These are phyloP conservation scores for Thaumatotibia leucotreta DNA, from an alignment of 1,140 invertebrate species.

Conservation along the genomic window DNA sequence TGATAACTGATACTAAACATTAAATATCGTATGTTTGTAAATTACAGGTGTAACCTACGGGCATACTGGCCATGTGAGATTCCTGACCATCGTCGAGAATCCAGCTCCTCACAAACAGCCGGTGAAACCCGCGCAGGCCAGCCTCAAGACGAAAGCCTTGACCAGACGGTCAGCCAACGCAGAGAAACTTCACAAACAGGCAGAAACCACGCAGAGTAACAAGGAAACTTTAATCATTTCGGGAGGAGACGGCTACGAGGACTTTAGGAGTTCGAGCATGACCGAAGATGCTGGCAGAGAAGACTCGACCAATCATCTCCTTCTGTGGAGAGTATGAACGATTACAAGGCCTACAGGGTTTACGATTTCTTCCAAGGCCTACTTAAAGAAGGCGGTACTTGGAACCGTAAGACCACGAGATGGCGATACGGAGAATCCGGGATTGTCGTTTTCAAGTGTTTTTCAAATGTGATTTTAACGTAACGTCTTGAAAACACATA, in stretches of 20 bases:
- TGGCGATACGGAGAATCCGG: not conserved
- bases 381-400: not conserved
- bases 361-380: constrained; percentile 11
- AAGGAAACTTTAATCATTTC: constrained; percentile 90
- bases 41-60: constrained; percentile 90
- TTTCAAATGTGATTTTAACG: constrained; percentile 13
- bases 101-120: constrained; percentile 51
- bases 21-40: constrained; percentile 5
- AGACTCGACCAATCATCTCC: constrained; percentile 96
- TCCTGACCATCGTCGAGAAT: constrained; percentile 92
- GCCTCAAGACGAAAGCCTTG: constrained; percentile 67
- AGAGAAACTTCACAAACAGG: constrained; percentile 65
- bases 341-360: constrained; percentile 48
- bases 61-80: constrained; percentile 97
- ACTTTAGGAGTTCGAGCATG: constrained; percentile 87
- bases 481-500: constrained; percentile 1
- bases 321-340: constrained; percentile 85
- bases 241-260: constrained; percentile 97
- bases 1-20: too few species aligned
- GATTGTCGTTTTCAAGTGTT: not conserved
- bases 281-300: constrained; percentile 93
- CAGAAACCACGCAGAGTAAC: constrained; percentile 68
- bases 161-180: constrained; percentile 70
- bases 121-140: constrained; percentile 51
- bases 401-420: not conserved